Conservation (phyloP, 2,888 invertebrate species). For the Drosophila kanekoi region DNA sequence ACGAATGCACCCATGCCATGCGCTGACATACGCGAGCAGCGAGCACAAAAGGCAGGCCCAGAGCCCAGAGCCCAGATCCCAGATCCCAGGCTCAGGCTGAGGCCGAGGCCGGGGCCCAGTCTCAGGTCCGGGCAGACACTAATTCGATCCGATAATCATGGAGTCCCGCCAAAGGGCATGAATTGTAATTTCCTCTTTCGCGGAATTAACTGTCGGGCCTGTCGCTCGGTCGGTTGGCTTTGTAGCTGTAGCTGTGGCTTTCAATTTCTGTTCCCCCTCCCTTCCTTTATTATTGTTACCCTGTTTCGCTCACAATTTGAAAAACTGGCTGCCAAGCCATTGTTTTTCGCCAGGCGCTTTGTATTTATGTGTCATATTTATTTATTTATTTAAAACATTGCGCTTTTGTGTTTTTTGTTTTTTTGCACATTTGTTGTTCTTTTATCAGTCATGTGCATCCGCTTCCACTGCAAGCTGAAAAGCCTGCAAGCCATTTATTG, state of each 20-base stretch:
- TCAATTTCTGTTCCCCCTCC: slow-evolving; percentile 14
- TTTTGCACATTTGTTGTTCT: slow-evolving; percentile 8
- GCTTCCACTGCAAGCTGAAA: slow-evolving; percentile 30
- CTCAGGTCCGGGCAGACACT: slow-evolving; percentile 79
- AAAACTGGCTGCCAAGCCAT: slow-evolving; percentile 38
- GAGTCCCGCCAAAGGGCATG: slow-evolving; percentile 84
- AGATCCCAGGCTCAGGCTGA: slow-evolving; percentile 1
- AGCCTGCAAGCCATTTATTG: slow-evolving; percentile 36
- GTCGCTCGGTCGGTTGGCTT: slow-evolving; percentile 60
- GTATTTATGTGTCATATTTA: slow-evolving; percentile 76
- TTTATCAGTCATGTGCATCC: slow-evolving; percentile 51
- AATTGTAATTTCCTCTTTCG: slow-evolving; percentile 85
- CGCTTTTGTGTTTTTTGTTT: slow-evolving; percentile 53
- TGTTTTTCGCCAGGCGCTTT: slow-evolving; percentile 49
- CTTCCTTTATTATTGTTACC: slow-evolving; percentile 32
- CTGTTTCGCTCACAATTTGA: slow-evolving; percentile 35
- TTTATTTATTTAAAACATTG: slow-evolving; percentile 70
- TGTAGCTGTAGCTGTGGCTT: slow-evolving; percentile 40
- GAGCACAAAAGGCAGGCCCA: slow-evolving; percentile 27
- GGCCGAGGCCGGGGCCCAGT: slow-evolving; percentile 20
- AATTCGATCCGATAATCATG: slow-evolving; percentile 85
- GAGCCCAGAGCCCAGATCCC: too few species aligned
- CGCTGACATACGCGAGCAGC: slow-evolving; percentile 23
- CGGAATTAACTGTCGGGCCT: slow-evolving; percentile 84
- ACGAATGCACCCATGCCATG: slow-evolving; percentile 17